These are phyloP conservation scores for Catostomus latipinnis DNA, from an alignment of 2,797 vertebrate species.

Conservation along the genomic window DNA sequence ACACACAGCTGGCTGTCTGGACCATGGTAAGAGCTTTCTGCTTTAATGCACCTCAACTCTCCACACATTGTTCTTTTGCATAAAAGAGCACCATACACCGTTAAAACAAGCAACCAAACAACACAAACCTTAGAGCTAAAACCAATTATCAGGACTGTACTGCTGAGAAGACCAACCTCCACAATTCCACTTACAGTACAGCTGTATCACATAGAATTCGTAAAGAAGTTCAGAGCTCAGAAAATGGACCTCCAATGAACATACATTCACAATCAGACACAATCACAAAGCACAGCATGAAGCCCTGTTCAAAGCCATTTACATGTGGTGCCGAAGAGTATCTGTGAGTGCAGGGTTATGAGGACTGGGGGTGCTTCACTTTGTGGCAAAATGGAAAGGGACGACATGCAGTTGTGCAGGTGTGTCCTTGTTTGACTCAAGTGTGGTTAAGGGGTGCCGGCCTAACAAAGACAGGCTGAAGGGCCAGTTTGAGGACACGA, in stretches of 20 bases:
- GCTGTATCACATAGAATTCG: background rate
- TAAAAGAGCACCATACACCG: background rate
- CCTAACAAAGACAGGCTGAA: slow-evolving; percentile 37
- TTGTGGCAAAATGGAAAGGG: slow-evolving; percentile 31
- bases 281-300: slow-evolving; percentile 42
- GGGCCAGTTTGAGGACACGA: slow-evolving; percentile 45
- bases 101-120: background rate
- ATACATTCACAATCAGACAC: slow-evolving; percentile 39
- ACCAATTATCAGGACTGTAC: background rate
- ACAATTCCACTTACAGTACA: slow-evolving; percentile 16
- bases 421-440: slow-evolving; percentile 45
- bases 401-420: slow-evolving; percentile 27
- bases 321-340: slow-evolving; percentile 10
- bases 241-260: slow-evolving; percentile 44
- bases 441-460: slow-evolving; percentile 22
- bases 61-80: background rate
- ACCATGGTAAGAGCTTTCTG: slow-evolving; percentile 6
- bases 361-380: background rate
- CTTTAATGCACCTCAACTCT: background rate
- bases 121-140: background rate
- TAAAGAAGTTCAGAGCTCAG: slow-evolving; percentile 6
- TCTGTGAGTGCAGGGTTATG: slow-evolving; percentile 20
- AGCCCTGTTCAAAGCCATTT: slow-evolving; percentile 26
- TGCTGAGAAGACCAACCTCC: background rate
- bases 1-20: slow-evolving; percentile 30